phyloP scores from a whole-genome alignment of 2,888 invertebrate genomes.

The Lathronympha strigana region DNA sequence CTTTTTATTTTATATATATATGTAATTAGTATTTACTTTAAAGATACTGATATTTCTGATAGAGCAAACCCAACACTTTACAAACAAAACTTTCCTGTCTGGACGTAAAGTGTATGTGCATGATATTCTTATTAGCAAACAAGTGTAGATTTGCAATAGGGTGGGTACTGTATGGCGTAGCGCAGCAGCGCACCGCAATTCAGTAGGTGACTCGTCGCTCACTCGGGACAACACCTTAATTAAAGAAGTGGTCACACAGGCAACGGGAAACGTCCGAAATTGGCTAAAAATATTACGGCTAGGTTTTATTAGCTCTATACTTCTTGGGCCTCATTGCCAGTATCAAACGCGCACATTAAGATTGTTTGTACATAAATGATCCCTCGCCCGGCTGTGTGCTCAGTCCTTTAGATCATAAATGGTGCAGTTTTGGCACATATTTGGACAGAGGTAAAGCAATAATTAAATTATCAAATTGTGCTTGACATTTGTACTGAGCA shows the following conservation, averaged over 20 bases:
- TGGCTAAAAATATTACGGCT: no score
- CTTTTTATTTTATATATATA: no score
- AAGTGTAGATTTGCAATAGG: background rate
- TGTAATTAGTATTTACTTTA: no score
- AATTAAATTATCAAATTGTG: constrained; percentile 25
- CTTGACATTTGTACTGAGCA: constrained; percentile 21
- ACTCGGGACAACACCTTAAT: background rate
- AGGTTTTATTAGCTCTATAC: no score
- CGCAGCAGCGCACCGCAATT: background rate
- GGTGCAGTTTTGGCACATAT: constrained; percentile 36
- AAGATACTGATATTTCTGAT: no score
- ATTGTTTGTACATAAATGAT: background rate
- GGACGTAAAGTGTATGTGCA: no score
- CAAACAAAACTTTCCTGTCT: no score
- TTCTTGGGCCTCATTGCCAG: no score
- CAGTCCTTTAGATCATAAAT: constrained; percentile 14
- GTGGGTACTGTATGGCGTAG: no score
- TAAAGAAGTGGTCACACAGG: constrained; percentile 20
- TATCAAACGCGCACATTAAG: no score
- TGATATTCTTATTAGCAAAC: no score
- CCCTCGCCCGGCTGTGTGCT: constrained; percentile 8
- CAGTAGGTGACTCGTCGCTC: background rate
- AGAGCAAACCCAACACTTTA: no score
- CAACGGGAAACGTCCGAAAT: background rate
- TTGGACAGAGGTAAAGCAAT: constrained; percentile 20